Percentiles rank a stretch among this genome's conserved stretches.
Conservation (phyloP, 2,797 vertebrate genomes). For the Gambusia yucatana region DNA sequence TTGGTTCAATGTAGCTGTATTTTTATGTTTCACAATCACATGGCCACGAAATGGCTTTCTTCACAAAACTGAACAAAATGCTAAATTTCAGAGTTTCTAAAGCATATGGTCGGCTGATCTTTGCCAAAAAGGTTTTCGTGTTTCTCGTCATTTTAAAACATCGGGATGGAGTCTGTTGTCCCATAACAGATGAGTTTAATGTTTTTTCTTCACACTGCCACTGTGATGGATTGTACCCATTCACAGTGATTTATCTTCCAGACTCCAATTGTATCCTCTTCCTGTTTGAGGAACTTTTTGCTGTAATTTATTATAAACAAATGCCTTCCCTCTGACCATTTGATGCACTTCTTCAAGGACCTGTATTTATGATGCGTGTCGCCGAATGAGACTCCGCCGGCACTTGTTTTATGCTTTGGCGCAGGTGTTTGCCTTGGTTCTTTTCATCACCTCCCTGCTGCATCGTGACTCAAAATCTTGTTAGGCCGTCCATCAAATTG, state of each 20-base stretch:
- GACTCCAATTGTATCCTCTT: conserved; percentile 19
- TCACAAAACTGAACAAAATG: not conserved
- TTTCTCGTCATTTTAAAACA: not conserved
- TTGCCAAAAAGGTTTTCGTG: not conserved
- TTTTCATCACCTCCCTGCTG: conserved; percentile 16
- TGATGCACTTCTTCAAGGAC: not conserved
- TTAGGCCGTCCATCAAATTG: conserved; percentile 47
- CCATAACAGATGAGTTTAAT: conserved; percentile 11
- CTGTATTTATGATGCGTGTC: not conserved
- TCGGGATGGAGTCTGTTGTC: not conserved
- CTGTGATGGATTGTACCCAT: conserved; percentile 40
- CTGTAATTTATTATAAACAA: conserved; percentile 21
- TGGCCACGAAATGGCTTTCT: not conserved
- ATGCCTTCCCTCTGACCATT: not conserved
- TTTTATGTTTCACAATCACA: not conserved
- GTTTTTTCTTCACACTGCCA: conserved; percentile 16
- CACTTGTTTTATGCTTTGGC: not conserved
- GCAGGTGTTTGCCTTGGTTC: conserved; percentile 29
- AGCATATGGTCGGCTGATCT: not conserved
- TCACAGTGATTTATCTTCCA: conserved; percentile 38
- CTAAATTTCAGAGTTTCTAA: not conserved
- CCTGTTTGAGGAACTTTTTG: conserved; percentile 13
- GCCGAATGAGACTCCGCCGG: conserved; percentile 7
- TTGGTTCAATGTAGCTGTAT: not conserved
- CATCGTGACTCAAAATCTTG: conserved; percentile 23